Conservation (phyloP, 2,113 vertebrate species). For the Condylura cristata region DNA sequence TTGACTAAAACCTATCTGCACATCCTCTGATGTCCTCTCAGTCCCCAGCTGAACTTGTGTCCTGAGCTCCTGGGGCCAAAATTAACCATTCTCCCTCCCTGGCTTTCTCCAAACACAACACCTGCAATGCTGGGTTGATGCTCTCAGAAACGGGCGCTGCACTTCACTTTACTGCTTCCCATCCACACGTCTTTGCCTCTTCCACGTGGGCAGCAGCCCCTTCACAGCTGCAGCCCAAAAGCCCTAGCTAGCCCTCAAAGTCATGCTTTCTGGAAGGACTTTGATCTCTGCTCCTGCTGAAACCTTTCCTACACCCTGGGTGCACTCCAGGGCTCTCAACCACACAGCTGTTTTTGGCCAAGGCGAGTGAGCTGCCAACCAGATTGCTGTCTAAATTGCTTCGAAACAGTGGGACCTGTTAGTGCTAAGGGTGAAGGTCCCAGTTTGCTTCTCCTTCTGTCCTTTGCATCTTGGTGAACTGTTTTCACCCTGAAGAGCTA, state of each 20-base stretch:
- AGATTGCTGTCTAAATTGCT: not conserved
- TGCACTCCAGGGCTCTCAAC: fast-evolving
- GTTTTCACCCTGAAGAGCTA: not conserved
- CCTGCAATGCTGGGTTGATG: fast-evolving
- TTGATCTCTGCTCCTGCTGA: fast-evolving
- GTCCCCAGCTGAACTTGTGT: not conserved
- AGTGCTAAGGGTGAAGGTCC: fast-evolving
- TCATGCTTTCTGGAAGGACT: not conserved
- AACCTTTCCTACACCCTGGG: fast-evolving
- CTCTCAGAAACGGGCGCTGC: not conserved
- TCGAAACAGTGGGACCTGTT: not conserved
- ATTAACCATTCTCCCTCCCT: not conserved
- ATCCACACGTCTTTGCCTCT: not conserved
- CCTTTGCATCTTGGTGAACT: not conserved
- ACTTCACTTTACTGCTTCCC: not conserved
- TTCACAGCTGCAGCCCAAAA: not conserved
- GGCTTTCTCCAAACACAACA: not conserved
- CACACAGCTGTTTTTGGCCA: not conserved
- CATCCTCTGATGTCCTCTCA: not conserved
- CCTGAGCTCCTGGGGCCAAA: not conserved
- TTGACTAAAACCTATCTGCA: not conserved
- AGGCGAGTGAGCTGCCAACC: not conserved
- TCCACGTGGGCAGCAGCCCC: not conserved
- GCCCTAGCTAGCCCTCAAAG: fast-evolving
- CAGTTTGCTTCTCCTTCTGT: not conserved